Evolutionary conservation across 2,888 invertebrate species (phyloP).

Genomic region (Euzophera pinguis): DNA sequence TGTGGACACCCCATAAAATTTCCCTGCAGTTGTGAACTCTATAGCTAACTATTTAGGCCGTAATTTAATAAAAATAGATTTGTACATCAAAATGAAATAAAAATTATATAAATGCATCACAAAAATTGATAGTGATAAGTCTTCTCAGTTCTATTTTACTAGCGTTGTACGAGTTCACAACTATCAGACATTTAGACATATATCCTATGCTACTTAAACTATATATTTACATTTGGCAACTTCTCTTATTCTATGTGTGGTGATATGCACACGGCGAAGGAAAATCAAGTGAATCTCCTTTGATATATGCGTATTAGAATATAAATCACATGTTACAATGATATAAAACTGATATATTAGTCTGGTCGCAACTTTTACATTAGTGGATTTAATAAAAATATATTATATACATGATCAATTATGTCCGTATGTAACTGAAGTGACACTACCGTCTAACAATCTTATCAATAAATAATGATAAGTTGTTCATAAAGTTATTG

Average conservation of each 20-base stretch:
- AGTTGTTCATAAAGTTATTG: too few species aligned
- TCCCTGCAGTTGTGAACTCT: background rate
- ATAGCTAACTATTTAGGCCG: background rate
- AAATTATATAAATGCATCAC: background rate
- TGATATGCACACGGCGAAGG: slow-evolving; percentile 71
- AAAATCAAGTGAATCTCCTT: slow-evolving; percentile 52
- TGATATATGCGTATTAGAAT: slow-evolving; percentile 58
- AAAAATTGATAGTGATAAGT: background rate
- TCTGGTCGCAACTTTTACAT: slow-evolving; percentile 17
- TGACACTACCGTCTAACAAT: too few species aligned
- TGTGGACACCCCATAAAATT: background rate
- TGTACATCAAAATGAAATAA: background rate
- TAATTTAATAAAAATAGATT: background rate
- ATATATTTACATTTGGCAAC: slow-evolving; percentile 75
- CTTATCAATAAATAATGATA: too few species aligned
- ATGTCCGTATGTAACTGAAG: too few species aligned
- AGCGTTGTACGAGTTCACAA: background rate
- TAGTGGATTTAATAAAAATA: too few species aligned
- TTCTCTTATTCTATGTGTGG: slow-evolving; percentile 67
- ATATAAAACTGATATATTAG: slow-evolving; percentile 35
- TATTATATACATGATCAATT: too few species aligned
- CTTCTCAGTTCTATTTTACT: background rate
- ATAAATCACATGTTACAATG: slow-evolving; percentile 61
- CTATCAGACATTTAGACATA: slow-evolving; percentile 16
- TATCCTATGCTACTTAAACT: slow-evolving; percentile 27